Percentiles rank a stretch among this genome's conserved stretches.
phyloP scores from a whole-genome alignment of 2,797 vertebrate species.

The Knipowitschia caucasica region DNA sequence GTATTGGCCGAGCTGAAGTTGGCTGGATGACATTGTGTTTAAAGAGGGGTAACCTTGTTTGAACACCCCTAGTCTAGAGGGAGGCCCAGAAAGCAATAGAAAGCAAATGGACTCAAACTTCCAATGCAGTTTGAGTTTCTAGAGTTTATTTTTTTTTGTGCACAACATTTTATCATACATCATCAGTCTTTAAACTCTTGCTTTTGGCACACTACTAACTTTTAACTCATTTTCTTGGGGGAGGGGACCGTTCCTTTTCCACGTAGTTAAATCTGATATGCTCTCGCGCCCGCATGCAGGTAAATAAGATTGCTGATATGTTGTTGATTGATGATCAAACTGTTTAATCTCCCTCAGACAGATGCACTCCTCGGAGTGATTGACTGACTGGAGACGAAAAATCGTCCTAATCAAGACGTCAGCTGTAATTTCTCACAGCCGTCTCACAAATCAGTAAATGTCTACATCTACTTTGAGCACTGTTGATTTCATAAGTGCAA shows the following conservation, averaged over 20 bases:
- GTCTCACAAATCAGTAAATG: conserved; percentile 43
- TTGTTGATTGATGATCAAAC: conserved; percentile 46
- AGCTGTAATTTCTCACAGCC: conserved; percentile 45
- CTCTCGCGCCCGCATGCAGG: conserved; percentile 19
- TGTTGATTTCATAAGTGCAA: conserved; percentile 42
- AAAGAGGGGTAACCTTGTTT: too few relatives aligned
- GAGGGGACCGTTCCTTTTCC: conserved; percentile 30
- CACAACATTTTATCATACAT: not conserved
- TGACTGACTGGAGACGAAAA: conserved; percentile 43
- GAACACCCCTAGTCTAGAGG: too few relatives aligned
- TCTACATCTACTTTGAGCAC: conserved; percentile 49
- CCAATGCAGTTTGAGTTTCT: too few relatives aligned
- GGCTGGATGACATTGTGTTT: too few relatives aligned
- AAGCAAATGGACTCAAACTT: too few relatives aligned
- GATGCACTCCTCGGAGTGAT: conserved; percentile 47
- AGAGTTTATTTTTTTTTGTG: not conserved
- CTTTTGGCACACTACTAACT: not conserved
- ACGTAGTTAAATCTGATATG: conserved; percentile 25
- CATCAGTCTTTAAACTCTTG: not conserved
- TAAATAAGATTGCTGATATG: conserved; percentile 46
- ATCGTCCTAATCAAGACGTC: conserved; percentile 50
- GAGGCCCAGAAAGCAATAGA: too few relatives aligned
- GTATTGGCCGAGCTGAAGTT: too few relatives aligned
- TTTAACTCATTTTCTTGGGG: conserved; percentile 25
- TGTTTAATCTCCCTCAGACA: conserved; percentile 41